Base-by-base conservation (phyloP, 2,888 invertebrate genomes). In the Ditylenchus weischeri region DNA sequence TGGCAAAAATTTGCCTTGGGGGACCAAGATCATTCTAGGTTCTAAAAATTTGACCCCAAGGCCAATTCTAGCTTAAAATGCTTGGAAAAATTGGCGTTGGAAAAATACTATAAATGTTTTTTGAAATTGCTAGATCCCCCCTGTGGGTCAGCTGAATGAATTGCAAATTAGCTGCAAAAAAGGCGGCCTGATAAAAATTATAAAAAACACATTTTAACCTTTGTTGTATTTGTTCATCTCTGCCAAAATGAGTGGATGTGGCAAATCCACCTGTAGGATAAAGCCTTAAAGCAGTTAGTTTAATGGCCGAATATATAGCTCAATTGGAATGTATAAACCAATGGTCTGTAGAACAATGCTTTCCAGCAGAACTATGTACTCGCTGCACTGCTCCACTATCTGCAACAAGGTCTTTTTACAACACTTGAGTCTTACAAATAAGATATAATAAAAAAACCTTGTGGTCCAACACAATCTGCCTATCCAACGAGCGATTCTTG, bases 231-330 rank as follows among this genome's bases (percentile, higher is more conserved):
- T 65, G 43, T 93, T 91, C 87, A 94, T 95, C 84, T 93, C 92
- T 84, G 90, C 90, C 68, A 98, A 92, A 76, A 98, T 93, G 86
- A 92, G 91, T 48, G 93, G 92, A 85, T 96, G 95, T 2, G 98
- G 96, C 87, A 96, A 94, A 86, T 95, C 94, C 82, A 98, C 93
- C 76, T 91, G 92, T 71, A 96, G 91, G 86, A 95, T 94, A 86
- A 98, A 98, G 73, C 95, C 86, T 86, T 76, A 13, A 83, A 79
- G 62, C 23, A 6, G 29, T 29, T 7, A 38, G 8, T 19, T 35
- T 48, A n/a, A 47, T n/a, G 62, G n/a, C 38, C 11, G 18, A 10
- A 10, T 48, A 29, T 58, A 43, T 66, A 43, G 5, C 8, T 10
- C 38, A 43, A 57, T 59, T 43, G 15, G 50, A 54, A 71, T 64